Base-by-base conservation (phyloP, 2,888 invertebrate species). In the Allacma fusca region DNA sequence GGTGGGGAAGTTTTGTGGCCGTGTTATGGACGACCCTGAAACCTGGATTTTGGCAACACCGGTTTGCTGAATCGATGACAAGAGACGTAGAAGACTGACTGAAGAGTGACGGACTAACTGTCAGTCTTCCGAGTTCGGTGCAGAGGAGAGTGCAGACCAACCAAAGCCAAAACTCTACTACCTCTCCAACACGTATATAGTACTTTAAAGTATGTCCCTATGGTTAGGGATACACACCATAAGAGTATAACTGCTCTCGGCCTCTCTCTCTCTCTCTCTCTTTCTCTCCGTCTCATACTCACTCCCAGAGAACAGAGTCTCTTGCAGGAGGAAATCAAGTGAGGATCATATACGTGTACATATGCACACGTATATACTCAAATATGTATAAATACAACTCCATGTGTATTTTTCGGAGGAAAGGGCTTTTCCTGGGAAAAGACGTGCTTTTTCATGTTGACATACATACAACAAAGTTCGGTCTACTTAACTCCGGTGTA, bases 51-150 rank as follows among this genome's bases (percentile, higher is more conserved):
- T 75, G 75, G 75, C 75, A 75, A 75, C 75, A 75, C 75, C 75
- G 75, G 75, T 28, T 72, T 75, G 67, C 75, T 75, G 75, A 75
- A 75, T 75, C 75, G 75, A 75, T 75, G 75, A 68, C 75, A 68
- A 74, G 74, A 74, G 74, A 74, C 74, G 74, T 74, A 74, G 74
- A 74, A 74, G 74, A 74, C 50, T 75, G 75, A 75, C 67, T 68
- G 75, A 68, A 67, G 75, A 75, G 67, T 68, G 75, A 75, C 68
- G 75, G 67, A 65, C 68, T 75, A 50, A 75, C 68, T 75, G 75
- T 75, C 75, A 75, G 75, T 68, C 74, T 74, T 75, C 75, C 68
- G 75, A 75, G 50, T 65, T 64, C 65, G 74, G 72, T 72, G 70
- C 70, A 70, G 70, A 70, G 70, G 70, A 70, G 70, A 70, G 70